Evolutionary conservation across 2,888 invertebrate genomes (phyloP), one percentile per base, ranked within the genome.

Genomic region (Scaptodrosophila latifasciaeformis): DNA sequence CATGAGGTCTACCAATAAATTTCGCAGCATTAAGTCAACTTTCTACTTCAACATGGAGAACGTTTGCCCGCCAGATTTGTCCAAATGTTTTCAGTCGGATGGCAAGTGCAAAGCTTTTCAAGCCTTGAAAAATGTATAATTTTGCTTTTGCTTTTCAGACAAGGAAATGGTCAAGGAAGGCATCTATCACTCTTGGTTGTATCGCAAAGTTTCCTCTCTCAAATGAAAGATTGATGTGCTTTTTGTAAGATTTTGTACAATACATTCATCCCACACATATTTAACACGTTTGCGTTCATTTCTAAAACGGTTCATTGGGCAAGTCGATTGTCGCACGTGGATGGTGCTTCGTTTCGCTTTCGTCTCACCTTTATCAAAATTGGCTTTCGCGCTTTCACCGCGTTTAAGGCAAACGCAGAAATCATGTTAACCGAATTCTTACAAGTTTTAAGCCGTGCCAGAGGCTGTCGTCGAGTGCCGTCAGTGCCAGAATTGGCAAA

Each of bases 31-130:
- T 2, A 69, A 76, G 43, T 82, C 80, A 2, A 84, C 81, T 2
- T 85, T 84, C 58, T 85, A 82, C 29, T 86, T 76, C 15, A 83
- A 74, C 49, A 65, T 82, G 54, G 85, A 86, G 24, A 84, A 85
- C 52, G 78, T 86, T 48, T 85, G 82, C 48, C 86, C 86, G 2
- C 71, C 84, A 0, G 72, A 79, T 19, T 54, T 82, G 57, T 69
- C 82, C 10, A 65, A 82, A 40, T 71, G 74, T 50, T 81, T 80
- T 61, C 71, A 80, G 52, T 61, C 54, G 6, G 83, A 83, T 54
- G 84, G 85, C 85, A 39, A 51, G 71, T 44, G 17, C 17, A 5
- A 17, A 1, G 24, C n/a, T 30, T 34, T 45, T 19, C 18, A 34
- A 44, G 45, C 1, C 24, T 21, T 46, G n/a, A n/a, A n/a, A n/a